These are phyloP conservation scores for Sciurus vulgaris DNA, from an alignment of 2,797 vertebrate species.

Conservation along the genomic window DNA sequence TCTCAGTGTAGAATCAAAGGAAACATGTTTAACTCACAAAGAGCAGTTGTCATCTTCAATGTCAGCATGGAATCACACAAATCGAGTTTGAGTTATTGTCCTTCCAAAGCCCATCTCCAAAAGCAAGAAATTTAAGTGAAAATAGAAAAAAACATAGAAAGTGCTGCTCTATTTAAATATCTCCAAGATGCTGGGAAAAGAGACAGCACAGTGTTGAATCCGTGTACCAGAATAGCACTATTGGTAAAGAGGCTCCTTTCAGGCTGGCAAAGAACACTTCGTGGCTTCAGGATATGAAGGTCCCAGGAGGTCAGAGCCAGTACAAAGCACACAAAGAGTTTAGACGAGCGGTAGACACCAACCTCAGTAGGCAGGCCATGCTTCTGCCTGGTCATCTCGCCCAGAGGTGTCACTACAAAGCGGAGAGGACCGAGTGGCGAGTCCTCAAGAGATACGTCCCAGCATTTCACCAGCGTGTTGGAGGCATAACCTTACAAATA, in stretches of 20 bases:
- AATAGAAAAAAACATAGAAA: neutral
- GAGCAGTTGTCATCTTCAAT: neutral
- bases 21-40: neutral
- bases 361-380: neutral
- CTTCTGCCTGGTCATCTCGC: fast-evolving
- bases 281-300: neutral
- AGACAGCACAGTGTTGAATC: neutral
- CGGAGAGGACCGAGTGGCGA: neutral
- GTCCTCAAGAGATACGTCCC: neutral
- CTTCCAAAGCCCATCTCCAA: neutral
- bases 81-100: neutral
- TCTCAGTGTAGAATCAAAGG: neutral
- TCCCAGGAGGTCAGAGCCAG: neutral
- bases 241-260: neutral
- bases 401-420: too few species aligned
- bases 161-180: neutral
- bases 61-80: neutral
- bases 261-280: neutral
- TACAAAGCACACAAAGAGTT: fast-evolving
- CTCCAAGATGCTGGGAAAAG: neutral
- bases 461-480: neutral
- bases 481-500: neutral
- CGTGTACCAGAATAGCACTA: too few species aligned
- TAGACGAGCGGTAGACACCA: neutral
- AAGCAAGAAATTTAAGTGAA: neutral